Evolutionary conservation across 2,113 vertebrate genomes (phyloP), one percentile per base, ranked within the genome.

Genomic region (Charina bottae): DNA sequence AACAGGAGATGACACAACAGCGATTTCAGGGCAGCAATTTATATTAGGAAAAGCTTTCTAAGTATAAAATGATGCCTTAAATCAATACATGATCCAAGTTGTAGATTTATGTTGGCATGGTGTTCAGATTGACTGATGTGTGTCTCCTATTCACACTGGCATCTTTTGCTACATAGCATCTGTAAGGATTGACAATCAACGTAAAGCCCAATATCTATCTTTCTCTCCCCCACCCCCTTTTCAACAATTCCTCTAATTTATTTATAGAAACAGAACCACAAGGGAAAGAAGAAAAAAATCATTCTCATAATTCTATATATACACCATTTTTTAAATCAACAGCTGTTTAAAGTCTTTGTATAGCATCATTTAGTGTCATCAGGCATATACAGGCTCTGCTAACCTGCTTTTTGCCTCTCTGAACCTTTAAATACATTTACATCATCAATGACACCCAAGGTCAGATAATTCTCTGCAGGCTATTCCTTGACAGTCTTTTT

Each of bases 261-360:
- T 42, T 1, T 1, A 94, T 54, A 92, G 64, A 93, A 24, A 54
- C 62, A 92, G 64, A 93, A 17, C 33, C 90, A 0, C 1, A 68
- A 33, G 90, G 37, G 54, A 92, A 23, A 53, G 2, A 46, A 93
- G 5, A 49, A 49, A 49, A 49, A 49, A 49, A 49, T 4, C 98
- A 99, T 98, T 98, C 99, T 98, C 99, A 98, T 96, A 95, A 91
- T 96, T 94, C 42, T 42, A 42, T 42, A 42, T 42, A 42, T 42
- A 42, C 42, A n/a, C 42, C 1, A 17, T 42, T 21, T 78, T 42
- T 19, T 2, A 9, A 37, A 78, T 78, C 7, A 78, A 78, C 17
- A 42, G 33, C 7, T 78, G 17, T 2, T 42, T 78, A 42, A 78
- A 21, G 72, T 78, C 33, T 37, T 78, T 9, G 72, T 78, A 33